Percentiles rank a stretch among this genome's conserved stretches.
These are phyloP conservation scores for Eudemis profundana DNA, from an alignment of 2,888 invertebrate genomes.

Conservation along the genomic window DNA sequence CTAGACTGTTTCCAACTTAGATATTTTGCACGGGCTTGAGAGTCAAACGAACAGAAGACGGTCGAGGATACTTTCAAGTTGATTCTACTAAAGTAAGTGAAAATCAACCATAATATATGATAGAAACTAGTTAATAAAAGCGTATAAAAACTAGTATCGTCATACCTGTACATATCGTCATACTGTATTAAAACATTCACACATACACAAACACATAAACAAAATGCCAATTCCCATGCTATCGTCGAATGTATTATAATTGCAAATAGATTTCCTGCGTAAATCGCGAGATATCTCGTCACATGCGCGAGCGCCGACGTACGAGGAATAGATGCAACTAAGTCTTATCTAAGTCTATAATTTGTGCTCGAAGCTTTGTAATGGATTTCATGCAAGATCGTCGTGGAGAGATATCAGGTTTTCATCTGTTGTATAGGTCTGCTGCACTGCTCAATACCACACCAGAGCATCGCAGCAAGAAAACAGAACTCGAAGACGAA, in stretches of 20 bases:
- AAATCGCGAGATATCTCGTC: conserved; percentile 69
- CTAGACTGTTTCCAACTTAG: too few relatives aligned
- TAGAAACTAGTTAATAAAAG: too few relatives aligned
- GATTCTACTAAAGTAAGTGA: too few relatives aligned
- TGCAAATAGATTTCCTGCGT: conserved; percentile 75
- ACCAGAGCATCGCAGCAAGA: too few relatives aligned
- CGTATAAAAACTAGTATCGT: not conserved
- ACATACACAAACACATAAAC: conserved; percentile 28
- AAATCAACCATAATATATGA: too few relatives aligned
- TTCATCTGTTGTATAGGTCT: not conserved
- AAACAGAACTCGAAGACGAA: too few relatives aligned
- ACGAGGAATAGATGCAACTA: conserved; percentile 26
- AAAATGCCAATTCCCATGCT: conserved; percentile 48
- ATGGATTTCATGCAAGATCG: conserved; percentile 23
- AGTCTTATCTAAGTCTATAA: conserved; percentile 16
- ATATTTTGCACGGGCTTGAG: too few relatives aligned
- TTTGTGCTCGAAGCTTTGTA: conserved; percentile 16
- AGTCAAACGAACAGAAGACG: too few relatives aligned
- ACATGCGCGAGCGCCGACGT: conserved; percentile 60
- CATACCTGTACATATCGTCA: too few relatives aligned
- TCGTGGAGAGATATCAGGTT: not conserved
- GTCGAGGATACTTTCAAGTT: too few relatives aligned
- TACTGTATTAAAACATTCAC: not conserved
- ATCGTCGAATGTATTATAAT: conserved; percentile 64
- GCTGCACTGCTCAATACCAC: too few relatives aligned